Evolutionary conservation across 1,140 invertebrate genomes (phyloP), one percentile per base, ranked within the genome.

Genomic region (Drosophila varians): DNA sequence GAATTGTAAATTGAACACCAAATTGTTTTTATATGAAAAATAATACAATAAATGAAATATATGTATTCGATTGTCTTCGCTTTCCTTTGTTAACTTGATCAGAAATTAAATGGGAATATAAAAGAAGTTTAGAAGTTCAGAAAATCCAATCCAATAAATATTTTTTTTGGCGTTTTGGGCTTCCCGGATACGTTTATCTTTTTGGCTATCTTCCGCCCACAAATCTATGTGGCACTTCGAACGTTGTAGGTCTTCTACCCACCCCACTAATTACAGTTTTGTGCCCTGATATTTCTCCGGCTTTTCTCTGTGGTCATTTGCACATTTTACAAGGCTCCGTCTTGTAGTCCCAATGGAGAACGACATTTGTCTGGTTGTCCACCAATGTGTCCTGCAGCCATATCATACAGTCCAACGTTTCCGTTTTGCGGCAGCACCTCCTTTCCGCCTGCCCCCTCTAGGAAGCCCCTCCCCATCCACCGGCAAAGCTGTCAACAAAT

Each of bases 401-500:
- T 66, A 66, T 45, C 47, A 49, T 58, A 54, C 38, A 38, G 14
- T 23, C 52, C 52, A 54, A 28, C 23, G 52, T 54, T 54, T 54
- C 52, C 52, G 52, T 31, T 54, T 54, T 7, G 23, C 8, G 45
- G 23, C 19, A 12, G 23, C 23, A 25, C 19, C 23, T 26, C 23
- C 19, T 21, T 2, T 2, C 28, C 9, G 4, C 28, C 28, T 11
- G 3, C 28, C n/a, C 28, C 28, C 28, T 3, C 28, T 2, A 3
- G 1, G 26, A 0, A 28, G 11, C 34, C 34, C 34, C 34, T 14
- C 16, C 36, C 11, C 2, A 7, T 38, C n/a, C 14, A 36, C 45
- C 45, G 71, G 66, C 76, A 76, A 73, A 76, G 80, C 80, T 84
- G 80, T 84, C 80, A 84, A 80, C 80, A 84, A 84, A 84, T 84